Base-by-base conservation (phyloP, 2,113 vertebrate genomes). In the Callocephalon fimbriatum region DNA sequence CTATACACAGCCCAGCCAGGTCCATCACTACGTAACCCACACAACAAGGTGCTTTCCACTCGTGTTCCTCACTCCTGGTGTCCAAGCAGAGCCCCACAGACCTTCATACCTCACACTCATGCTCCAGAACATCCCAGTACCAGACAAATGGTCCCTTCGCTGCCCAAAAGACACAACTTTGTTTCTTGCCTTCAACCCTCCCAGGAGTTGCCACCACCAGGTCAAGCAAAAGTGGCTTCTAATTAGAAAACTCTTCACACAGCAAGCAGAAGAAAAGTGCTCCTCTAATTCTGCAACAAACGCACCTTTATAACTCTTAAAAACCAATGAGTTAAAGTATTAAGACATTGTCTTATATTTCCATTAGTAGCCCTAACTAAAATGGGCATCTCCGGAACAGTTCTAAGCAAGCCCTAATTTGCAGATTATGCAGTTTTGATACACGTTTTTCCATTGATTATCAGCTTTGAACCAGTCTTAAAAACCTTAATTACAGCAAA, bases 51-150 rank as follows among this genome's bases (percentile, higher is more conserved):
- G 5, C 42, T 61, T 81, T 42, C 65, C 37, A 70, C 13, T 6
- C 1, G n/a, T 4, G 4, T 4, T 9, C 53, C 42, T 40, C 56
- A 56, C 42, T 53, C 40, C 76, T 14, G 14, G 12, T 22, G 10
- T 32, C 45, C 2, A 0, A 76, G 53, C 50, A 68, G 38, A 76
- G 66, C 35, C 58, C 50, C 0, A 0, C 1, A 0, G 40, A 81
- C 70, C 29, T 77, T 59, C 1, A 0, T 18, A 35, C 5, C 42
- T 65, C 12, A 0, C 5, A 2, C 0, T 17, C 1, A 0, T 4
- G 67, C 83, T 67, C 35, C 32, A 80, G 42, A 80, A 27, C 18
- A 47, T 54, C 63, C 16, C 26, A 56, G 10, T 13, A 47, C 38
- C 63, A 37, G 44, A 16, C 0, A 19, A 90, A 74, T 2, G 9